A percentile compares a stretch with the other conserved stretches of the same genome.
These are phyloP conservation scores for Meandrusa payeni DNA, from an alignment of 2,888 invertebrate genomes.

Conservation along the genomic window DNA sequence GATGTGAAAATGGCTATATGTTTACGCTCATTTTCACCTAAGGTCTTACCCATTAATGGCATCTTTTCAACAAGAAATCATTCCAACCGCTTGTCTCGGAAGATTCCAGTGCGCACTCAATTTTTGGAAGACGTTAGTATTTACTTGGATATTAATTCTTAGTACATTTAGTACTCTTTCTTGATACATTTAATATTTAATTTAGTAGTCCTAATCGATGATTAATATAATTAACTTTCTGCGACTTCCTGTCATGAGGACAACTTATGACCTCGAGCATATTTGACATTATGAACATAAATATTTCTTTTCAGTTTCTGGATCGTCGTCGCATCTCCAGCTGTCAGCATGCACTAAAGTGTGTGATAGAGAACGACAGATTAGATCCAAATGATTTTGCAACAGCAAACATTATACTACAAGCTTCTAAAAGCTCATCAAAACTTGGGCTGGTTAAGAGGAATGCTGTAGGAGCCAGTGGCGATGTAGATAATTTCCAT, in stretches of 20 bases:
- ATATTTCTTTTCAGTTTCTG: constrained; percentile 50
- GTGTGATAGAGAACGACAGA: constrained; percentile 48
- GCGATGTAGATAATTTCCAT: constrained; percentile 33
- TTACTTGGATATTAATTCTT: constrained; percentile 17
- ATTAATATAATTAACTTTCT: too few relatives aligned
- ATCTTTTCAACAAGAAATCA: constrained; percentile 77
- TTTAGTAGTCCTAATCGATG: too few relatives aligned
- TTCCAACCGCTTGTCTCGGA: constrained; percentile 72
- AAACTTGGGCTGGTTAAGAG: constrained; percentile 30
- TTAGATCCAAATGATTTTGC: constrained; percentile 47
- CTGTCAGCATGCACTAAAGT: constrained; percentile 55
- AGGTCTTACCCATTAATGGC: constrained; percentile 75
- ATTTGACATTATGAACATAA: constrained; percentile 38
- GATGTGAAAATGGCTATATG: constrained; percentile 78
- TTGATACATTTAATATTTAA: too few relatives aligned
- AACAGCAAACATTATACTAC: constrained; percentile 31
- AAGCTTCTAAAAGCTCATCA: constrained; percentile 2
- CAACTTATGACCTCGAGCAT: constrained; percentile 55
- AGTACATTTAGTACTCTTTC: too few relatives aligned
- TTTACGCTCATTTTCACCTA: constrained; percentile 78
- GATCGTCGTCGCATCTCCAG: constrained; percentile 65
- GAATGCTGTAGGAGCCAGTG: constrained; percentile 28
- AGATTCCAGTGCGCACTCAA: constrained; percentile 67
- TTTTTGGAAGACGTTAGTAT: constrained; percentile 79
- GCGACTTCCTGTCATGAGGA: too few relatives aligned